These are phyloP conservation scores for Cheilosia impressa DNA, from an alignment of 2,888 invertebrate genomes.

Conservation along the genomic window DNA sequence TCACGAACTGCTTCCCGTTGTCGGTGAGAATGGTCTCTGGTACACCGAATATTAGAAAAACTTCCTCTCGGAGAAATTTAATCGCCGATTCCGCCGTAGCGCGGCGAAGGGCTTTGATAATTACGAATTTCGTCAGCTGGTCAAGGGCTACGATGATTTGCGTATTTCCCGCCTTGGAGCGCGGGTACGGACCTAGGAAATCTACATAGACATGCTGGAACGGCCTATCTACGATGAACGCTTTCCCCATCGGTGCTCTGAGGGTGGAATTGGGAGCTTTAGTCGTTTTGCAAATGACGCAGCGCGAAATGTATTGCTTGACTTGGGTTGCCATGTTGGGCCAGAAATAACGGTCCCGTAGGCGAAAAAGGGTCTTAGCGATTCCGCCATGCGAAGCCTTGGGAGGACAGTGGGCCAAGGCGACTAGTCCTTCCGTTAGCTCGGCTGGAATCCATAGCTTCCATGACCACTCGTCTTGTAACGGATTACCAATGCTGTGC, in stretches of 20 bases:
- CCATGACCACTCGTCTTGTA: background rate
- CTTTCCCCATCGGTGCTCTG: background rate
- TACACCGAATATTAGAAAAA: background rate
- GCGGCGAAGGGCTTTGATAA: background rate
- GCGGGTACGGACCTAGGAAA: background rate
- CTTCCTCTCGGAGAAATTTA: background rate
- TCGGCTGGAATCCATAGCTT: background rate
- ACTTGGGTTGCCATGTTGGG: background rate
- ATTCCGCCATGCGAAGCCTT: background rate
- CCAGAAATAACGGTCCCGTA: background rate
- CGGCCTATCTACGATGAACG: background rate
- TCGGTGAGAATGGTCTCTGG: background rate
- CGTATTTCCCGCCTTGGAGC: background rate
- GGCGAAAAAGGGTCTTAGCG: background rate
- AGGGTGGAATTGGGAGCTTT: background rate
- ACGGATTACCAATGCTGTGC: background rate
- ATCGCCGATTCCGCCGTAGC: background rate
- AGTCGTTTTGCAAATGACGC: background rate
- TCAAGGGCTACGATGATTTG: too few species aligned
- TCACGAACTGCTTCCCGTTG: background rate
- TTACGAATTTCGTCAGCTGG: background rate
- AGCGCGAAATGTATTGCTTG: background rate
- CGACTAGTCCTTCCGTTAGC: background rate
- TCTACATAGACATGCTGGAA: too few species aligned
- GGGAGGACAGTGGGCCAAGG: background rate